Base-by-base conservation (phyloP, 2,797 vertebrate genomes). In the Philypnodon macrostomus region DNA sequence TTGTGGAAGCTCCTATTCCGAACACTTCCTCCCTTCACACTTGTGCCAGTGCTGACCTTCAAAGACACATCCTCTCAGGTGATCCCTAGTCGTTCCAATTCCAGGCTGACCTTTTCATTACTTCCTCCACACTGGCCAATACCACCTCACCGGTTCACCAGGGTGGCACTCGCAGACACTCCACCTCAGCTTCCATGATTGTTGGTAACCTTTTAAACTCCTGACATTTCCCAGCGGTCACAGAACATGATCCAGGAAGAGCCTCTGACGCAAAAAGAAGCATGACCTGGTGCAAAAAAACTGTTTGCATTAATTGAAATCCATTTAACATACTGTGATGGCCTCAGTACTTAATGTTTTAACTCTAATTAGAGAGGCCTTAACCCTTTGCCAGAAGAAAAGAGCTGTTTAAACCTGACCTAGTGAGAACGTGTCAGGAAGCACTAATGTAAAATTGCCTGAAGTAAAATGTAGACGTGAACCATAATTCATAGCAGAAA, bases 21-120 rank as follows among this genome's bases (percentile, higher is more conserved):
- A 5, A n/a, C 31, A 1, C 29, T 14, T 14, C 40, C 9, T 5
- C 14, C 3, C 13, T 32, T 17, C n/a, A 23, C 5, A 11, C 4
- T 26, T 13, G n/a, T 19, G n/a, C 15, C 35, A 18, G 7, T 1
- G 17, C 18, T 68, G 57, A 64, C 61, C 61, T 65, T 68, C 57
- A 50, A 34, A 59, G 21, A 13, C 34, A 42, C 30, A 35, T 51
- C 45, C 40, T 47, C 34, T 16, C n/a, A 49, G 45, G 31, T 41
- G 45, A 35, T 47, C 27, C 1, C 40, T 24, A 26, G 40, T 47
- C 35, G 37, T 30, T 59, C 21, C 58, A 38, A 53, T 64, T 40
- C 49, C 12, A 3, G 13, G 7, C 4, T 74, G 71, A 67, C 58
- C 55, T 70, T 74, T 73, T 33, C 52, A 23, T 34, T 47, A 47